Base-by-base conservation (phyloP, 2,888 invertebrate species). In the Hyposoter dolosus region DNA sequence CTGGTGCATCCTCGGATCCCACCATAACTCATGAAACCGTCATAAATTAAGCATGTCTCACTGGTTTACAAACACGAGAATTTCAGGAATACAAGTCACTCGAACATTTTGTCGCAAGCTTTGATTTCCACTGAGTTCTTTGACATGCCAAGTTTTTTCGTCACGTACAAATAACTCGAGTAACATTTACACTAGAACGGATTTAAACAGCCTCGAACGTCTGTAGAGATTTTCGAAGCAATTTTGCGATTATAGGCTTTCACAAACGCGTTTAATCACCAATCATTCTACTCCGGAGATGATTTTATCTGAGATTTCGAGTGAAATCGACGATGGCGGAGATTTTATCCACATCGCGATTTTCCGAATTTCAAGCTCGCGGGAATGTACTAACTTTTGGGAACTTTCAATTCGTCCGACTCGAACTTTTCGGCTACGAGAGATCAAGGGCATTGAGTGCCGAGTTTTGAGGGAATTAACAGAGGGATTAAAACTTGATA, bases 21-120 rank as follows among this genome's bases (percentile, higher is more conserved):
- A 23, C 12, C 45, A 19, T 43, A 23, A 78, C 68, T 68, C 68
- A 50, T 75, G 69, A 63, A 83, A 77, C 50, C 50, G n/a, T 43
- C n/a, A 17, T 69, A 50, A 76, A 82, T 76, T 45, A 45, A 50
- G 3, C 43, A 23, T 60, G 71, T 45, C 53, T 71, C 71, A 47
- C 60, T 19, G 69, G 69, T 71, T 47, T 45, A 60, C 19, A 28
- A 60, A 32, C 43, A 17, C 47, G 17, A 2, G 56, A 79, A 35
- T 69, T 69, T 35, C 68, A 53, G 3, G 43, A 23, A 43, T 17
- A 28, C 0, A 28, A 60, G 60, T 60, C 28, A 28, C 28, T 12
- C 12, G 43, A 43, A 6, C 17, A 68, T 40, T 19, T 12, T 47
- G 10, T 15, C 15, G 28, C 5, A 15, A 60, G 28, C 15, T 60